Evolutionary conservation across 1,140 invertebrate genomes (phyloP), one percentile per base, ranked within the genome.

Genomic region (Bombus pyrosoma): DNA sequence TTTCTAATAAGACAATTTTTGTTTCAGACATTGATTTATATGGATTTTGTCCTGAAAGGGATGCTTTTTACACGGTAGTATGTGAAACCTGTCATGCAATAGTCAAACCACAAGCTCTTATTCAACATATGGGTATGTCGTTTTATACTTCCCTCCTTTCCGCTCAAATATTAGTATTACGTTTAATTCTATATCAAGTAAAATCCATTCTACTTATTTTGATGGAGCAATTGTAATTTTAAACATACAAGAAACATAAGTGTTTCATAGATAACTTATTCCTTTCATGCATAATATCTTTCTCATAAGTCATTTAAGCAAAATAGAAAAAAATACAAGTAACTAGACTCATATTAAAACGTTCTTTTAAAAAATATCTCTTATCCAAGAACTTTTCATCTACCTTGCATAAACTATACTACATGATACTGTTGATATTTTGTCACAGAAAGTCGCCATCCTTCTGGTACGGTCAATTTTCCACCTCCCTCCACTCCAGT

Each of bases 31-130:
- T 96, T 93, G 96, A 96, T 90, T 95, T 96, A 32, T 96, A 96
- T 91, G 96, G 96, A 72, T 95, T 96, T 88, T 96, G 96, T 87
- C 96, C 96, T 59, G 96, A 96, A 90, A 96, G 96, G 91, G 96
- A 96, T 93, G 95, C 95, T 84, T 95, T 97, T 90, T 96, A 96
- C 89, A 96, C 96, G 59, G 96, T 96, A 28, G 95, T 96, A 89
- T 97, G 96, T 92, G 96, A 96, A 92, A 96, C 96, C 95, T 97
- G 96, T 91, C 96, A 96, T 88, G 95, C 95, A 28, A 95, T 96
- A 93, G 96, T 96, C 87, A 96, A 96, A 95, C 96, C 96, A 76
- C 96, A 96, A 95, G 96, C 96, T 75, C 92, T 95, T 18, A 94
- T 94, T 80, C 93, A 95, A 92, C 96, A 91, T 94, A 96, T 94